These are phyloP conservation scores for Oxyruncus cristatus DNA, from an alignment of 2,113 vertebrate species.

Conservation along the genomic window DNA sequence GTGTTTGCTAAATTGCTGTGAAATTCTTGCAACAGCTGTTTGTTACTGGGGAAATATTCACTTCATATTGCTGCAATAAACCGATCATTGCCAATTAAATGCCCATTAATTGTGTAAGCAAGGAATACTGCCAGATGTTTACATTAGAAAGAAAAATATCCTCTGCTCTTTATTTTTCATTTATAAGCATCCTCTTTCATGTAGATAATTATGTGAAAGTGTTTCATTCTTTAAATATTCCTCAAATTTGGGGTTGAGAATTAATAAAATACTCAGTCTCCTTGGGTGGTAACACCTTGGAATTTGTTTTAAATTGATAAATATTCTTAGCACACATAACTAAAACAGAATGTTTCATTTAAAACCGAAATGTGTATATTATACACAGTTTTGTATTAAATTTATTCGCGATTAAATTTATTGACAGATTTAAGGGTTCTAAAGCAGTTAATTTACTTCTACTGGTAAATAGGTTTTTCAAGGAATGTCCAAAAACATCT, in stretches of 20 bases:
- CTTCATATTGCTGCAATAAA: constrained; percentile 93
- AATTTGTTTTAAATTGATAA: neutral
- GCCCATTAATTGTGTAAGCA: constrained; percentile 97
- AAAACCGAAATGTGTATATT: neutral
- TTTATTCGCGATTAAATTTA: neutral
- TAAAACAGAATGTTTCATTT: neutral
- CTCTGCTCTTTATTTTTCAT: constrained; percentile 80
- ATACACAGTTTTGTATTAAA: neutral
- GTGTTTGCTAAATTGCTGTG: constrained; percentile 83
- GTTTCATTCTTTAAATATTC: constrained; percentile 36
- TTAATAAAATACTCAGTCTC: constrained; percentile 28
- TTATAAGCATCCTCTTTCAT: constrained; percentile 68
- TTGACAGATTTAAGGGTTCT: neutral
- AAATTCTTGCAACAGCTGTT: constrained; percentile 93
- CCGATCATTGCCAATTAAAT: constrained; percentile 98
- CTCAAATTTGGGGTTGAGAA: constrained; percentile 37
- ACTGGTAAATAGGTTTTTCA: neutral
- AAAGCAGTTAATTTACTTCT: neutral
- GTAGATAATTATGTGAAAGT: constrained; percentile 57
- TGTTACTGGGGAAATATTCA: constrained; percentile 88
- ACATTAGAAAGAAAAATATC: constrained; percentile 91
- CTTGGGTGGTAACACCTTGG: neutral
- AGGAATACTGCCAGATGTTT: constrained; percentile 96
- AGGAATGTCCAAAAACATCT: neutral
- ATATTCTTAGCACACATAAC: neutral